These are phyloP conservation scores for Hermetia illucens DNA, from an alignment of 1,140 invertebrate genomes.

Conservation along the genomic window DNA sequence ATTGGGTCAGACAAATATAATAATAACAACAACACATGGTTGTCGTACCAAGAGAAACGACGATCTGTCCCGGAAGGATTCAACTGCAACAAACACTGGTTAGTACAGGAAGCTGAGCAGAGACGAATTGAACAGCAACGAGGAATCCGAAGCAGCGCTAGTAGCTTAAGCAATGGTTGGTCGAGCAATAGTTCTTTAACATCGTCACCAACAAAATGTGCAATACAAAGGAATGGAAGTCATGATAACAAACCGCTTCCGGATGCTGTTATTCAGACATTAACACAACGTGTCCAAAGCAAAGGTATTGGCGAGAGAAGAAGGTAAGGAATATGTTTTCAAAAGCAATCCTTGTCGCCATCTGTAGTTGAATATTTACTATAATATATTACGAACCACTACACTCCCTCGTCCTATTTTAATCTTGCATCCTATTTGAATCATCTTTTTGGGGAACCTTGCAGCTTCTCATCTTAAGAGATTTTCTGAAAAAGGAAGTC, in stretches of 20 bases:
- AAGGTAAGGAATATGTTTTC: constrained; percentile 19
- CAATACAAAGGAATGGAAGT: constrained; percentile 4
- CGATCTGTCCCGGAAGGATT: constrained; percentile 50
- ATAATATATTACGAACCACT: too few relatives aligned
- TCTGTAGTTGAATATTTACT: too few relatives aligned
- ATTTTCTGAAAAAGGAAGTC: too few relatives aligned
- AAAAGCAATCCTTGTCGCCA: constrained; percentile 6
- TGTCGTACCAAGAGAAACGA: constrained; percentile 40
- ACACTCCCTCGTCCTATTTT: too few relatives aligned
- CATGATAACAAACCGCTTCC: constrained; percentile 39
- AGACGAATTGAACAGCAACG: constrained; percentile 58
- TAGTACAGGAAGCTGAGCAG: constrained; percentile 85
- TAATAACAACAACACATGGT: constrained; percentile 36
- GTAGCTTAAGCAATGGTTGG: constrained; percentile 12
- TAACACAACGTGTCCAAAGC: constrained; percentile 55
- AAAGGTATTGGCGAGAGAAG: constrained; percentile 35
- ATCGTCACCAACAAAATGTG: constrained; percentile 13
- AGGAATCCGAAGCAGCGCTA: constrained; percentile 9
- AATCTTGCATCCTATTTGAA: too few relatives aligned
- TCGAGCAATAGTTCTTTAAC: background rate
- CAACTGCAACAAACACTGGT: constrained; percentile 72
- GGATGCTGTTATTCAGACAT: constrained; percentile 54
- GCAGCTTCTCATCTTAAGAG: too few relatives aligned
- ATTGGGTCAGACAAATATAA: constrained; percentile 11
- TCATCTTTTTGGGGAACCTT: too few relatives aligned